These are phyloP conservation scores for Antedon mediterranea DNA, from an alignment of 53 echinoderm and acorn worm genomes.

Conservation along the genomic window DNA sequence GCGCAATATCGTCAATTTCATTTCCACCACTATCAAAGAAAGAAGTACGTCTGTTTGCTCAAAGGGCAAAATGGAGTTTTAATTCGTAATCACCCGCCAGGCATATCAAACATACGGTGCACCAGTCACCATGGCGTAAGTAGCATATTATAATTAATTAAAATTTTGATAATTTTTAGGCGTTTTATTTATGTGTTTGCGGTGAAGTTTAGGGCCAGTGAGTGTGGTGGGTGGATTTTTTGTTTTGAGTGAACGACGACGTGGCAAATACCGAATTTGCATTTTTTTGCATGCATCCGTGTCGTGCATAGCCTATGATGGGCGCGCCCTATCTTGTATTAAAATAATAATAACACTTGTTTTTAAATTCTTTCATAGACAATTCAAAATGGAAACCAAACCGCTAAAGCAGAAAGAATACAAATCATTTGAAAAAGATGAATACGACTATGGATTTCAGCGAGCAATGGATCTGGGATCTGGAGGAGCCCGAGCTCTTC, in stretches of 20 bases:
- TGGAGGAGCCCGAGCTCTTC: not conserved
- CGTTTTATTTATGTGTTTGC: no score
- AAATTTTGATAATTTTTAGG: no score
- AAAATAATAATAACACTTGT: no score
- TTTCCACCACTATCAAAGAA: not conserved
- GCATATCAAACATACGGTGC: conserved; percentile 15
- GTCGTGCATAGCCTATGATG: no score
- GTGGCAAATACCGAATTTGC: no score
- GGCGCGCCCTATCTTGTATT: no score
- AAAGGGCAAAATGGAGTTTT: not conserved
- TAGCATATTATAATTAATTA: not conserved
- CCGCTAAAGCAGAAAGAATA: not conserved
- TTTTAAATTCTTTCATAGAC: not conserved
- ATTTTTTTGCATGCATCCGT: no score
- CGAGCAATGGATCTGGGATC: not conserved
- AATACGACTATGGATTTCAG: not conserved
- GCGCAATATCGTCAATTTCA: not conserved
- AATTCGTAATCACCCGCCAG: not conserved
- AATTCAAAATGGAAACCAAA: not conserved
- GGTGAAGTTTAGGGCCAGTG: no score
- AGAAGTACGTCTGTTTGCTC: not conserved
- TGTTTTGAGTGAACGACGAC: no score
- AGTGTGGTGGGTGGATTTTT: no score
- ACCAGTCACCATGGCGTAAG: conserved; percentile 61
- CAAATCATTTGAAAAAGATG: not conserved